A percentile compares a stretch with the other conserved stretches of the same genome.
Evolutionary conservation across 1,140 invertebrate genomes (phyloP).

Genomic region (Drosophila simulans): DNA sequence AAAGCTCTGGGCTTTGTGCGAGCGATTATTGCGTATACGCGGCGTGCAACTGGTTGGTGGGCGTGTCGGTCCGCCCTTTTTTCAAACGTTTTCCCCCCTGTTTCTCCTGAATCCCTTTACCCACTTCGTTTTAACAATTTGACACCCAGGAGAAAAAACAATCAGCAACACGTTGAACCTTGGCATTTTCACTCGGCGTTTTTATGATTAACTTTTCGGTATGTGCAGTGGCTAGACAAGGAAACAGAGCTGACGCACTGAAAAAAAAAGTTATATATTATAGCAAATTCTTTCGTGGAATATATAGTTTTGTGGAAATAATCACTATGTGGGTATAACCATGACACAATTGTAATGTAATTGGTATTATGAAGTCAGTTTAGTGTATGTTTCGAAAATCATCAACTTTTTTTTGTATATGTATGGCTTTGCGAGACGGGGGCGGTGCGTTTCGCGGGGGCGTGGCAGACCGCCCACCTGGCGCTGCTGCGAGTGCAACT

Average conservation of each 20-base stretch:
- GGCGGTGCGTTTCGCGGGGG: constrained; percentile 9
- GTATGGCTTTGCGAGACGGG: not conserved
- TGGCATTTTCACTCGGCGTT: constrained; percentile 56
- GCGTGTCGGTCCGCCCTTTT: constrained; percentile 4
- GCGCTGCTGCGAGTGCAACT: constrained; percentile 21
- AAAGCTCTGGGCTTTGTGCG: not conserved
- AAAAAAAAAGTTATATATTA: not conserved
- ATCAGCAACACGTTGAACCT: constrained; percentile 72
- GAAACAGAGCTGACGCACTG: constrained; percentile 3
- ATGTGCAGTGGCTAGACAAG: constrained; percentile 13
- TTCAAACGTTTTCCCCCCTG: not conserved
- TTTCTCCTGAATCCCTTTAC: not conserved
- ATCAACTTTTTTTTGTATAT: not conserved
- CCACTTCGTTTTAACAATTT: constrained; percentile 3
- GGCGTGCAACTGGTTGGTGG: constrained; percentile 54
- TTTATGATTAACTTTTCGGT: constrained; percentile 64
- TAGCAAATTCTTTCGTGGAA: too few relatives aligned
- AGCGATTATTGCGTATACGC: constrained; percentile 57
- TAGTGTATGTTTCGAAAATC: not conserved
- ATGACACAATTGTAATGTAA: not conserved
- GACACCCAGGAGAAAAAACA: constrained; percentile 52
- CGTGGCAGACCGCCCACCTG: constrained; percentile 29
- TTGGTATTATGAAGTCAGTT: not conserved
- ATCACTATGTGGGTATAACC: not conserved
- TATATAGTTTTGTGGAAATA: not conserved